Conservation (phyloP, 2,797 vertebrate species). For the Cichlasoma orientale region DNA sequence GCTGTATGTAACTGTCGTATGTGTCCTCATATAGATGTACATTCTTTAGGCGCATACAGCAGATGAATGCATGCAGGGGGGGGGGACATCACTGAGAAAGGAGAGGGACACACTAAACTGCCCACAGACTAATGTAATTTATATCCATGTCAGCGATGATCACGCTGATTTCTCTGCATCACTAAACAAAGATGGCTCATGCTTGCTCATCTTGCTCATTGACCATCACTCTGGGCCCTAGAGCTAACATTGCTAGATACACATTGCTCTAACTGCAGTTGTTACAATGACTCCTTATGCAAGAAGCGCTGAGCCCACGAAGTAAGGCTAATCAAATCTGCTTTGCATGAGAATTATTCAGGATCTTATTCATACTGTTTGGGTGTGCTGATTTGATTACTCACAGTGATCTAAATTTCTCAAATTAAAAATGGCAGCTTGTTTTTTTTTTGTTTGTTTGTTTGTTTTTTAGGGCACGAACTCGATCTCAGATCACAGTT, state of each 20-base stretch:
- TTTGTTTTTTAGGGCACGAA: slow-evolving; percentile 30
- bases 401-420: slow-evolving; percentile 39
- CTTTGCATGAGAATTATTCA: slow-evolving; percentile 39
- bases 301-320: slow-evolving; percentile 9
- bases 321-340: slow-evolving; percentile 49
- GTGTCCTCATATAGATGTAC: slow-evolving; percentile 63
- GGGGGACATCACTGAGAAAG: slow-evolving; percentile 65
- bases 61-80: slow-evolving; percentile 66
- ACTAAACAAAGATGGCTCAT: slow-evolving; percentile 55
- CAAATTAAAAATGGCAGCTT: slow-evolving; percentile 48
- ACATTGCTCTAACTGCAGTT: slow-evolving; percentile 36
- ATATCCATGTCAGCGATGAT: slow-evolving; percentile 50
- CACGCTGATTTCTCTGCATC: slow-evolving; percentile 41
- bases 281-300: slow-evolving; percentile 31
- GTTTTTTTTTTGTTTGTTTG: slow-evolving; percentile 10
- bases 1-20: slow-evolving; percentile 56
- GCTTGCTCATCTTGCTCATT: slow-evolving; percentile 50
- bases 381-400: slow-evolving; percentile 56
- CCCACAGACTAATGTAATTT: slow-evolving; percentile 19
- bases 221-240: slow-evolving; percentile 40
- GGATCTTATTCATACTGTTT: slow-evolving; percentile 50
- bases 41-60: slow-evolving; percentile 51
- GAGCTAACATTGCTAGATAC: slow-evolving; percentile 38
- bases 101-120: slow-evolving; percentile 70
- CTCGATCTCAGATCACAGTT: slow-evolving; percentile 47